These are phyloP conservation scores for Parazoanthus swiftii DNA, from an alignment of 92 coral and sea anemone species.

Conservation along the genomic window DNA sequence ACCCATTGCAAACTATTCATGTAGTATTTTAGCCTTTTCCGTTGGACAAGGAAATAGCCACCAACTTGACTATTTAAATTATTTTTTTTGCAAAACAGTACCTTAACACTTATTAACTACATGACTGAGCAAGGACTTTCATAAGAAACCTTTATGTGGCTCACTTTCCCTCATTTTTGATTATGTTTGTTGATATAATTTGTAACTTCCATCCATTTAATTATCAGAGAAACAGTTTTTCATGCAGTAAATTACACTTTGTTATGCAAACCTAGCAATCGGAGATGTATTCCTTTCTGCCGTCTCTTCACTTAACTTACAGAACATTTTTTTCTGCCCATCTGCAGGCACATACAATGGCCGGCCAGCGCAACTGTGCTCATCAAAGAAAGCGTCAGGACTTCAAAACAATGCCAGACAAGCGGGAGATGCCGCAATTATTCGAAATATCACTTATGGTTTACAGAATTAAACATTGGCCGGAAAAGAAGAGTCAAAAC, in stretches of 20 bases:
- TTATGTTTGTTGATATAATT: constrained; percentile 17
- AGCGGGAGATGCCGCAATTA: constrained; percentile 3
- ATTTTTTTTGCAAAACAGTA: not conserved
- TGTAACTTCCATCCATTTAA: not conserved
- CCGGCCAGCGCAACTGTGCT: not conserved
- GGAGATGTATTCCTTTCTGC: not conserved
- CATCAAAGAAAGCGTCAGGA: constrained; percentile 17
- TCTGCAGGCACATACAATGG: constrained; percentile 28
- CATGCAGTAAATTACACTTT: constrained; percentile 25
- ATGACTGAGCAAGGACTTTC: not conserved
- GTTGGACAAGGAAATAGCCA: not conserved
- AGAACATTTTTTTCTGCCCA: constrained; percentile 7
- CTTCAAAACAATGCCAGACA: constrained; percentile 2
- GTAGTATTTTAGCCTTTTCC: constrained; percentile 16
- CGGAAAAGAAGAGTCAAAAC: not conserved
- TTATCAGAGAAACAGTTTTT: constrained; percentile 21
- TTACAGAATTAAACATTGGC: constrained; percentile 2
- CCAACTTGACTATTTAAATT: not conserved
- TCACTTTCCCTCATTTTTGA: not conserved
- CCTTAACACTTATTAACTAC: not conserved
- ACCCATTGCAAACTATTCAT: constrained; percentile 27
- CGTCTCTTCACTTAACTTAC: not conserved
- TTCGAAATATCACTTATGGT: not conserved
- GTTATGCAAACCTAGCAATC: constrained; percentile 12
- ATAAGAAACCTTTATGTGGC: too few species aligned